A percentile compares a stretch with the other conserved stretches of the same genome.
Conservation (phyloP, 2,888 invertebrate species). For the Deilephila elpenor region DNA sequence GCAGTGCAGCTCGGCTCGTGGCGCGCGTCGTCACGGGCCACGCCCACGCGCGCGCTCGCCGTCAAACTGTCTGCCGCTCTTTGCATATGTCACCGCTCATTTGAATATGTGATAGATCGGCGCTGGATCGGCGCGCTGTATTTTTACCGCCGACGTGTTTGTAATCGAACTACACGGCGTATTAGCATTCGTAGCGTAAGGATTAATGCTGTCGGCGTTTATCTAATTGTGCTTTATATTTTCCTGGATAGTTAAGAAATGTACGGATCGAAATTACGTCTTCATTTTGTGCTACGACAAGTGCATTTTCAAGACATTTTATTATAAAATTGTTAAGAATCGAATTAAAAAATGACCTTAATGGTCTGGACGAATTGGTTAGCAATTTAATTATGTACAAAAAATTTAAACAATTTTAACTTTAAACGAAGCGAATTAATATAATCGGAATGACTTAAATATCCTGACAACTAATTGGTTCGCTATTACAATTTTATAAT, state of each 20-base stretch:
- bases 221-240: constrained; percentile 26
- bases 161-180: constrained; percentile 15
- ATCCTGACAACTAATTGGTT: neutral
- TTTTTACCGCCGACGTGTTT: constrained; percentile 7
- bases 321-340: neutral
- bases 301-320: neutral
- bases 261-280: neutral
- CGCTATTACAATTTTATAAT: neutral
- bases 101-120: constrained; percentile 26
- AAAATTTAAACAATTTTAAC: no score
- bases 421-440: neutral
- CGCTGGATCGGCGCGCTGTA: constrained; percentile 8
- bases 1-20: neutral
- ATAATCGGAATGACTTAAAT: neutral
- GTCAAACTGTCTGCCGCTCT: constrained; percentile 23
- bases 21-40: constrained; percentile 2
- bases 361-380: neutral
- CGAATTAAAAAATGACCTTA: neutral
- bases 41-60: constrained; percentile 24
- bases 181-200: constrained; percentile 10
- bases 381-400: no score
- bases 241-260: constrained; percentile 12
- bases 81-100: constrained; percentile 28
- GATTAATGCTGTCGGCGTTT: constrained; percentile 1
- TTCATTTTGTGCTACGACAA: neutral